Base-by-base conservation (phyloP, 2,888 invertebrate species). In the Argyra leucocephala region DNA sequence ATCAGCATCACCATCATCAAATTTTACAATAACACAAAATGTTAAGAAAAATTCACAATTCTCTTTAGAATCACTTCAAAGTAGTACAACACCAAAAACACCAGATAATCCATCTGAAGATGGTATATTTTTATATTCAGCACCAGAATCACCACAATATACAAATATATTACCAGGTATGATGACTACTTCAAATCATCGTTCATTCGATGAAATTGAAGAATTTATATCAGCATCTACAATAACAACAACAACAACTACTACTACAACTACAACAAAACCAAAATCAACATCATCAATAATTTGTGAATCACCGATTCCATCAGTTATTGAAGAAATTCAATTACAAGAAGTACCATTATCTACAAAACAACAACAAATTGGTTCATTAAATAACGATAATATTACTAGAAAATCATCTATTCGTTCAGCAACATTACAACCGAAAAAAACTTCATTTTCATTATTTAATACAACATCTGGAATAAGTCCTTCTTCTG, bases 51-150 rank as follows among this genome's bases (percentile, higher is more conserved):
- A 76, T 61, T 78, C 78, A 0, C 73, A 78, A 24, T 78, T 78
- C 68, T 79, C 78, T 1, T 67, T 78, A 67, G 78, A 79, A 66
- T 79, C 78, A 2, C 69, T 79, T 66, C 79, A 79, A 61, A 79
- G 78, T 63, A 78, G 77, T 65, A 74, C 74, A 58, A 77, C 61
- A 36, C 75, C 78, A 62, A 78, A 77, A 69, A 77, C 79, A 0
- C 78, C 79, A 57, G 78, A 78, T 61, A 72, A 75, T 1, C 74
- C 74, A 18, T 76, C 75, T 66, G 78, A 78, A 67, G 78, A 78
- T 64, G 76, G 73, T 67, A 75, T 78, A 22, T 79, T 78, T 63
- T 70, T 78, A 3, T 80, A 78, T 60, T 77, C 79, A 1, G 77
- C 77, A 3, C 77, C 78, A 7, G 78, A 77, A 22, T 77, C 77